Evolutionary conservation across 2,797 vertebrate species (phyloP).

Genomic region (Bryconaethiops microstoma): DNA sequence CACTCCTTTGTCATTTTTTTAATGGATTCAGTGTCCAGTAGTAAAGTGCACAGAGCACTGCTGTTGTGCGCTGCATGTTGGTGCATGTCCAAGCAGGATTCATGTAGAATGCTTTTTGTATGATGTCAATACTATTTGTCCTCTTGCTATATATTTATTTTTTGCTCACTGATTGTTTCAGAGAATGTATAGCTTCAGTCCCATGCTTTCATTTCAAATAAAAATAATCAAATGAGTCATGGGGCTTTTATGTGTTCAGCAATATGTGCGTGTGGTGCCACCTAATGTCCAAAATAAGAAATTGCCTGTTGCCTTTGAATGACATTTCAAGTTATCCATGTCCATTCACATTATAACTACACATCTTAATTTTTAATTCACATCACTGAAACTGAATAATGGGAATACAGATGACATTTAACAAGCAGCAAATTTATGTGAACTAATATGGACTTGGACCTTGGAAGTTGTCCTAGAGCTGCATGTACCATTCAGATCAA

Average conservation of each 20-base stretch:
- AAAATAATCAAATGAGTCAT: slow-evolving; percentile 30
- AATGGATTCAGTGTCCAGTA: slow-evolving; percentile 24
- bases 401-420: not conserved
- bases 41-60: slow-evolving; percentile 43
- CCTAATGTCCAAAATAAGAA: not conserved
- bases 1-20: slow-evolving; percentile 35
- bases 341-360: not conserved
- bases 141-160: slow-evolving; percentile 36
- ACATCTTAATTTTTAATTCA: not conserved
- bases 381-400: not conserved
- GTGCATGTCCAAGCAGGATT: slow-evolving; percentile 69
- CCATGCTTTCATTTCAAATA: slow-evolving; percentile 56
- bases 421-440: not conserved
- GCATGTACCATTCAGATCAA: not conserved
- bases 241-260: not conserved
- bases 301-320: not conserved
- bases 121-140: slow-evolving; percentile 53
- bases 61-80: slow-evolving; percentile 55
- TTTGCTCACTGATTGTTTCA: slow-evolving; percentile 42
- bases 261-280: slow-evolving; percentile 11
- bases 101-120: slow-evolving; percentile 61
- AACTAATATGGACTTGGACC: not conserved
- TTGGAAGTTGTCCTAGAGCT: not conserved
- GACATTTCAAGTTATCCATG: not conserved
- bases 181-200: slow-evolving; percentile 54